Conservation (phyloP, 1,140 invertebrate genomes). For the Sycophila sp. region DNA sequence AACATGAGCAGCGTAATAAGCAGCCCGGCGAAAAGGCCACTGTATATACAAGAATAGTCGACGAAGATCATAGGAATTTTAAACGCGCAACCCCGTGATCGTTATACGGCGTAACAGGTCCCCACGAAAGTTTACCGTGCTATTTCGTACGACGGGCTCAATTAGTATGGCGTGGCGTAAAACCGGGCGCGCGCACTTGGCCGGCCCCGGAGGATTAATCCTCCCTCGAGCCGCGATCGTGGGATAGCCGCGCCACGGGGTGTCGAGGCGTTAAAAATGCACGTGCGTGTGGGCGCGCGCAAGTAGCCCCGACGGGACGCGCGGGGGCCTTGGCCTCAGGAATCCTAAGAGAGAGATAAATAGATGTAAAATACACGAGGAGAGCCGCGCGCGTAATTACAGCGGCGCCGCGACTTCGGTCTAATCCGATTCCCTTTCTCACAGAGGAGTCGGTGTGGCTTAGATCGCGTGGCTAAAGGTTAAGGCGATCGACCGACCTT, state of each 20-base stretch:
- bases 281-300: constrained; percentile 1
- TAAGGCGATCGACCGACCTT: neutral
- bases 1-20: too few species aligned
- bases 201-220: neutral
- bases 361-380: too few species aligned
- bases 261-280: too few species aligned
- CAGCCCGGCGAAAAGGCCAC: too few species aligned
- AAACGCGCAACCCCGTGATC: too few species aligned
- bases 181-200: neutral
- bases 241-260: neutral
- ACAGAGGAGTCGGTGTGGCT: constrained; percentile 24
- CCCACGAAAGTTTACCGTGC: too few species aligned
- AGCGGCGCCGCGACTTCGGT: constrained; percentile 39
- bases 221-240: neutral
- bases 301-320: neutral
- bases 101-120: too few species aligned
- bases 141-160: too few species aligned
- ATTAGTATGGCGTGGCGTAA: constrained; percentile 5
- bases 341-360: too few species aligned
- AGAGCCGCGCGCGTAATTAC: constrained; percentile 43
- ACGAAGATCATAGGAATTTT: too few species aligned
- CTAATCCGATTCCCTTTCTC: constrained; percentile 45
- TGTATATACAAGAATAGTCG: too few species aligned
- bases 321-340: too few species aligned
- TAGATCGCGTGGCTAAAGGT: constrained; percentile 44